phyloP scores from a whole-genome alignment of 2,888 invertebrate genomes.

The Volucella zonaria region DNA sequence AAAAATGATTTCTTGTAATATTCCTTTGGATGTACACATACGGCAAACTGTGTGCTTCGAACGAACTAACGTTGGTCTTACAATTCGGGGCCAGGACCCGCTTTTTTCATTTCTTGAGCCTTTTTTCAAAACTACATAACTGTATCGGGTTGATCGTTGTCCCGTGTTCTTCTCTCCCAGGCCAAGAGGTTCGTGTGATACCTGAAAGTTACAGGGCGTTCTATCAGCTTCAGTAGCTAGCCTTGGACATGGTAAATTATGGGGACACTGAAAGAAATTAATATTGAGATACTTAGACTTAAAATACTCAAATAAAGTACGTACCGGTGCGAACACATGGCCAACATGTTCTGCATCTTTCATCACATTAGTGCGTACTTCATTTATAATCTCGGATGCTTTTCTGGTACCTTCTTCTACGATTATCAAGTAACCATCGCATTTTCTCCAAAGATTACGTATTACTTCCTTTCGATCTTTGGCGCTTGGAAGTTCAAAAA shows the following conservation, averaged over 20 bases:
- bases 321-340: constrained; percentile 90
- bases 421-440: constrained; percentile 90
- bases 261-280: constrained; percentile 88
- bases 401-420: constrained; percentile 92
- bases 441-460: constrained; percentile 93
- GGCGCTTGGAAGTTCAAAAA: constrained; percentile 90
- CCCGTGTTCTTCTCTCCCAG: constrained; percentile 83
- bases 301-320: constrained; percentile 75
- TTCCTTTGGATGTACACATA: constrained; percentile 89
- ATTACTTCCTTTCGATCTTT: constrained; percentile 87
- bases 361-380: constrained; percentile 92
- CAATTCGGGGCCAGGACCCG: constrained; percentile 89
- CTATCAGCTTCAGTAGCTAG: constrained; percentile 83
- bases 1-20: constrained; percentile 90
- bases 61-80: constrained; percentile 87
- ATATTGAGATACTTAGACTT: constrained; percentile 33
- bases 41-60: constrained; percentile 90
- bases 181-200: constrained; percentile 84
- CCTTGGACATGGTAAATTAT: constrained; percentile 91
- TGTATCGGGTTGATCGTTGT: constrained; percentile 85
- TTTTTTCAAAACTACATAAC: constrained; percentile 92
- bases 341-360: constrained; percentile 82
- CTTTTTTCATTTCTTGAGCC: constrained; percentile 84
- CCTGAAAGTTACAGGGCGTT: constrained; percentile 91
- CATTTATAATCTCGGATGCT: constrained; percentile 91